A percentile compares a stretch with the other conserved stretches of the same genome.
phyloP scores from a whole-genome alignment of 1,140 invertebrate species.

The Caenorhabditis tropicalis region DNA sequence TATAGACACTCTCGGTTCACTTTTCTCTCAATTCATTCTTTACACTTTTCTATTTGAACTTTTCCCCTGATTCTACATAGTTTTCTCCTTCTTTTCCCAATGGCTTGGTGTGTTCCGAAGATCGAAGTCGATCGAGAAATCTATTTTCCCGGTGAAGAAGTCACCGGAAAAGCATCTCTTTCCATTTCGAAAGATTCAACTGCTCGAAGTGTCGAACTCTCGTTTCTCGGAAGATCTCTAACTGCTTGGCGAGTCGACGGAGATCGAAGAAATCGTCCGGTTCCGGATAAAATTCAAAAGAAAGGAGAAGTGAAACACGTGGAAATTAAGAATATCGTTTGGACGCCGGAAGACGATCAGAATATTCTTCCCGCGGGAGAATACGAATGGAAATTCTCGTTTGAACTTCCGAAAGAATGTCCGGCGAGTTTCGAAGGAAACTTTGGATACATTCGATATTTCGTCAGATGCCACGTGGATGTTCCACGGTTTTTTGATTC shows the following conservation, averaged over 20 bases:
- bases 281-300: not conserved
- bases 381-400: conserved; percentile 28
- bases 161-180: not conserved
- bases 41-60: not conserved
- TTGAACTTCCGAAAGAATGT: conserved; percentile 21
- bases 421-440: conserved; percentile 1
- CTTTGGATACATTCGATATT: conserved; percentile 7
- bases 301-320: not conserved
- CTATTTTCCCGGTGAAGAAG: not conserved
- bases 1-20: not conserved
- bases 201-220: not conserved
- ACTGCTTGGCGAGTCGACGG: not conserved
- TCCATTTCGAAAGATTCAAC: not conserved
- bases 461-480: not conserved
- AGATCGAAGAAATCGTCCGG: not conserved
- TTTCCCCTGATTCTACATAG: not conserved
- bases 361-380: not conserved
- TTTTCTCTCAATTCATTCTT: not conserved
- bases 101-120: not conserved
- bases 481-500: not conserved
- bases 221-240: not conserved
- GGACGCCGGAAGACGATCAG: not conserved
- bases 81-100: not conserved
- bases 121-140: not conserved
- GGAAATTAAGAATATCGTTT: not conserved